These are phyloP conservation scores for Nothoprocta perdicaria DNA, from an alignment of 2,113 vertebrate genomes.

Conservation along the genomic window DNA sequence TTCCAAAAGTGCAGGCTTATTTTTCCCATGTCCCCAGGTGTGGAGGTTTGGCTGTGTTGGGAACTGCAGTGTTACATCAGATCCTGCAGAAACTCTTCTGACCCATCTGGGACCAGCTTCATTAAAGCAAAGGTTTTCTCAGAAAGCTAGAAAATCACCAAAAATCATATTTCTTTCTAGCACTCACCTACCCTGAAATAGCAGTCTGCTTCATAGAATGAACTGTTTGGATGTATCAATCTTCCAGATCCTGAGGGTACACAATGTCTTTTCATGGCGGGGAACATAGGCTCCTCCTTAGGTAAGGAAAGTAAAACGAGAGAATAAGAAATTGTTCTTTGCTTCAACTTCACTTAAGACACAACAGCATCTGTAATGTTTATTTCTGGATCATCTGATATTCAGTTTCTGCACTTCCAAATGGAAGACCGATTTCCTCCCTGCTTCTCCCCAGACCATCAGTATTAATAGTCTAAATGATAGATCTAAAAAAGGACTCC, in stretches of 20 bases:
- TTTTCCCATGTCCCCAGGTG: neutral
- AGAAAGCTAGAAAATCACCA: neutral
- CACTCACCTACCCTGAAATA: neutral
- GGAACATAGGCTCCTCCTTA: neutral
- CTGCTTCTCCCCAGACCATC: slow-evolving; percentile 60
- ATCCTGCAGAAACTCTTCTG: neutral
- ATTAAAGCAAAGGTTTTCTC: neutral
- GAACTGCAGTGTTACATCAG: neutral
- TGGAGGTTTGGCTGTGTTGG: neutral
- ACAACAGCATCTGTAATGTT: slow-evolving; percentile 40
- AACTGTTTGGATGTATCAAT: neutral
- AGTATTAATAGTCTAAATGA: slow-evolving; percentile 77
- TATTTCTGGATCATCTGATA: slow-evolving; percentile 53
- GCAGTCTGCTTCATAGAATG: neutral
- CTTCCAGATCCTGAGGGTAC: neutral
- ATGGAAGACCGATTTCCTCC: slow-evolving; percentile 51
- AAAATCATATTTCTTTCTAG: neutral
- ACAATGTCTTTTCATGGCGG: neutral
- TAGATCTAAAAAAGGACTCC: slow-evolving; percentile 42
- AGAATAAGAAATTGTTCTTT: neutral
- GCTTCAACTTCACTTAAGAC: slow-evolving; percentile 7
- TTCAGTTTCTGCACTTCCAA: slow-evolving; percentile 49
- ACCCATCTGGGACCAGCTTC: neutral
- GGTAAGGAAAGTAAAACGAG: neutral
- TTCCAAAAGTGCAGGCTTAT: neutral